Conservation (phyloP, 2,113 vertebrate genomes). For the Thalassarche chlororhynchos region DNA sequence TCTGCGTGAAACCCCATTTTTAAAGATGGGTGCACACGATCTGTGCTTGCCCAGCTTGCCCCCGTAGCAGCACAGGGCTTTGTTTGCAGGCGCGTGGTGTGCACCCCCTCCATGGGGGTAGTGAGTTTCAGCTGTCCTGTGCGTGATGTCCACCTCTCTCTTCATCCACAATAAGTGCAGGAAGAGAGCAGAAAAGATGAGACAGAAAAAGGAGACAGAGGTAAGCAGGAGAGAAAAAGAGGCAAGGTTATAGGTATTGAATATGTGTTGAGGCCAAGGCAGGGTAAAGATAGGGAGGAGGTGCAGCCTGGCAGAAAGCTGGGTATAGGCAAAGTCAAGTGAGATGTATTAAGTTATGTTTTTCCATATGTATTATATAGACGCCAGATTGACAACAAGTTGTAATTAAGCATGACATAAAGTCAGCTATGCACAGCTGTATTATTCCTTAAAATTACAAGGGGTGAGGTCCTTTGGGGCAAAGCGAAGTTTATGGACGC, state of each 20-base stretch:
- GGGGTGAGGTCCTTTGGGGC: not conserved
- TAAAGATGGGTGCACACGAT: not conserved
- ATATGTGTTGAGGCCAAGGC: not conserved
- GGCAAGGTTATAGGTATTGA: not conserved
- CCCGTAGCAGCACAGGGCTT: not conserved
- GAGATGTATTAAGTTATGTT: not conserved
- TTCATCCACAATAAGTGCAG: not conserved
- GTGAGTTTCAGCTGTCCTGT: not conserved
- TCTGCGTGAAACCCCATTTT: not conserved
- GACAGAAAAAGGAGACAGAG: not conserved
- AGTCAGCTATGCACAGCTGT: constrained; percentile 11
- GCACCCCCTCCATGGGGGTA: rapidly evolving
- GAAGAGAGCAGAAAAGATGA: not conserved
- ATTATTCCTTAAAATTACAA: constrained; percentile 42
- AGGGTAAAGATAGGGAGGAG: not conserved
- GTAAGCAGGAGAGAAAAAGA: not conserved
- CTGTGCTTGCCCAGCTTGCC: not conserved
- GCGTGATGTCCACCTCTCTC: not conserved
- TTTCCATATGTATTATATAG: not conserved
- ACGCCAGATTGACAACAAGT: not conserved
- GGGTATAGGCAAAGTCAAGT: not conserved
- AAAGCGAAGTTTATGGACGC: not conserved
- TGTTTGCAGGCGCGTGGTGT: not conserved
- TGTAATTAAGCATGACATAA: constrained; percentile 7
- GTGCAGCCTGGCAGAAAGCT: not conserved